Evolutionary conservation across 37 sponge, comb jelly and placozoan genomes (phyloP).

Genomic region (Mnemiopsis leidyi): DNA sequence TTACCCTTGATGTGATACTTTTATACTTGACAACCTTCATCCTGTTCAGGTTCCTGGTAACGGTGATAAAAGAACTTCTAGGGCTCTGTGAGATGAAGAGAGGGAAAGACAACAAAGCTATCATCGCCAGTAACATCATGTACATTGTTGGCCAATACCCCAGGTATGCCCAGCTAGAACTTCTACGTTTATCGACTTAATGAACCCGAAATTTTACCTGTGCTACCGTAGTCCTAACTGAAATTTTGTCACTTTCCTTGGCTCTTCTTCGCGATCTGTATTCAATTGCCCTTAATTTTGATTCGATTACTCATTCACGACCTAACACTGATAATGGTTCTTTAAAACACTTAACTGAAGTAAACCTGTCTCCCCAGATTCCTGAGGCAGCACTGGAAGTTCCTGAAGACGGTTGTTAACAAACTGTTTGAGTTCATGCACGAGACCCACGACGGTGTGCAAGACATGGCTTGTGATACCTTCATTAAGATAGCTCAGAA

Average conservation of each 20-base stretch:
- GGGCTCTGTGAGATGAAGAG: constrained; percentile 92
- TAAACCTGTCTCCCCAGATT: too few relatives aligned
- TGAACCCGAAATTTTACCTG: too few relatives aligned
- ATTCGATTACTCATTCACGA: too few relatives aligned
- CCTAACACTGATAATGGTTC: too few relatives aligned
- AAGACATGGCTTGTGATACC: constrained; percentile 99
- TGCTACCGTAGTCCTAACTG: background rate
- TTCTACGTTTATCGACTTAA: too few relatives aligned
- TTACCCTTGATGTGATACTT: too few relatives aligned
- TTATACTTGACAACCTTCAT: too few relatives aligned
- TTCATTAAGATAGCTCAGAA: constrained; percentile 99
- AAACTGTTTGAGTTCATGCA: constrained; percentile 99
- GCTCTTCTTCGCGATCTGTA: too few relatives aligned
- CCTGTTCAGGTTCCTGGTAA: constrained; percentile 81
- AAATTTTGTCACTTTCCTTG: too few relatives aligned
- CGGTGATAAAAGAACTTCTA: constrained; percentile 95
- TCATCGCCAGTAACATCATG: constrained; percentile 99
- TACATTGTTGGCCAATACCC: constrained; percentile 99
- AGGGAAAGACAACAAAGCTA: constrained; percentile 99
- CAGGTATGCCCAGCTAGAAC: too few relatives aligned
- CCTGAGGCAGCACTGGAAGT: constrained; percentile 97
- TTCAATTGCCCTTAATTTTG: too few relatives aligned
- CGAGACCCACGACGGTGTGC: constrained; percentile 98
- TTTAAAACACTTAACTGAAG: too few relatives aligned
- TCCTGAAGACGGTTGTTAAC: constrained; percentile 99